phyloP scores from a whole-genome alignment of 2,113 vertebrate species.

The Astatotilapia flaviijosephi region DNA sequence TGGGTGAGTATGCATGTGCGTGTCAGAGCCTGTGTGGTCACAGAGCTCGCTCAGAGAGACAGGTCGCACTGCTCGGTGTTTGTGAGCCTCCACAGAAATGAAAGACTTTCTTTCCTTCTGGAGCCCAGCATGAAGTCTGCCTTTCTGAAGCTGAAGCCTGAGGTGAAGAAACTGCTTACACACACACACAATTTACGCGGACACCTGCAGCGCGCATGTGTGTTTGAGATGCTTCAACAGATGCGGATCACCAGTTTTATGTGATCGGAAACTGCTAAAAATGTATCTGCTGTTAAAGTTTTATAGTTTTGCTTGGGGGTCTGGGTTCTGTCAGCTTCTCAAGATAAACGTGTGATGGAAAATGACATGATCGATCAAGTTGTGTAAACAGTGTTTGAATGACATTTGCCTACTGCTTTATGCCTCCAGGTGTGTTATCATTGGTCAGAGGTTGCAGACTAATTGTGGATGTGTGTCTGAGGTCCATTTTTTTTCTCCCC shows the following conservation, averaged over 20 bases:
- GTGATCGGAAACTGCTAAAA: background rate
- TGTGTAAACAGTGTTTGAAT: background rate
- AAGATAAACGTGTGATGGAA: background rate
- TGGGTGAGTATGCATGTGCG: background rate
- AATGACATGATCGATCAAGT: background rate
- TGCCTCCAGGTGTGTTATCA: background rate
- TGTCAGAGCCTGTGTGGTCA: constrained; percentile 6
- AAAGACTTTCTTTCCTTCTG: background rate
- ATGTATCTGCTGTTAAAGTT: background rate
- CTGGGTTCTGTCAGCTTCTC: rapidly evolving
- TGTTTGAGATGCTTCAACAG: background rate
- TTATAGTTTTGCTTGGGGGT: background rate
- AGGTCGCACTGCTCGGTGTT: background rate
- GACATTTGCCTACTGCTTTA: background rate
- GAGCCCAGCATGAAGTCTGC: constrained; percentile 1
- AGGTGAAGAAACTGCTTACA: background rate
- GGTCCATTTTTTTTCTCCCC: background rate
- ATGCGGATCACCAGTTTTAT: background rate
- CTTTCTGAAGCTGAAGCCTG: background rate
- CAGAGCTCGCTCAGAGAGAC: background rate
- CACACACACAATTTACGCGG: background rate
- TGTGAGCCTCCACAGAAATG: background rate
- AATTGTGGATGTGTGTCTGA: background rate
- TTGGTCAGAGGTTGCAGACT: background rate
- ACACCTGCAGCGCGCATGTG: background rate